phyloP scores from a whole-genome alignment of 2,113 vertebrate species.

The Callionymus lyra region DNA sequence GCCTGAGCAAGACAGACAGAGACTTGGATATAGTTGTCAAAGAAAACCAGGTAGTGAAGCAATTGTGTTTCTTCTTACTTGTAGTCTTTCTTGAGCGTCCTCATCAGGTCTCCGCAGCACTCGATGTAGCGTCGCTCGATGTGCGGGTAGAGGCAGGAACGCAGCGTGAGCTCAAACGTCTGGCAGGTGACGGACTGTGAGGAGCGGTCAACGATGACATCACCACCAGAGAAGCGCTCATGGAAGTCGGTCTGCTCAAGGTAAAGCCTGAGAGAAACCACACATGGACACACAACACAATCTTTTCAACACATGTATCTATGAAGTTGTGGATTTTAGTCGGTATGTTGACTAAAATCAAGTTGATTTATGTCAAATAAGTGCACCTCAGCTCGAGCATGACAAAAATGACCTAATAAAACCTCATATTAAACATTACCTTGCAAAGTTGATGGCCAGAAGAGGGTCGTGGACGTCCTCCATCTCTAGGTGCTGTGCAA shows the following conservation, averaged over 20 bases:
- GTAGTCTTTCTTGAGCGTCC: slow-evolving; percentile 90
- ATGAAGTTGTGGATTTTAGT: neutral
- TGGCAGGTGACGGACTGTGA: slow-evolving; percentile 94
- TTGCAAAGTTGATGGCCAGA: slow-evolving; percentile 91
- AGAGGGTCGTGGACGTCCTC: slow-evolving; percentile 84
- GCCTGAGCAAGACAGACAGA: slow-evolving; percentile 49
- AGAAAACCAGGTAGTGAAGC: neutral
- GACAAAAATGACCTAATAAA: neutral
- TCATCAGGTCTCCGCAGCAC: slow-evolving; percentile 95
- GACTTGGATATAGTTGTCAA: neutral
- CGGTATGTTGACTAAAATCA: too few species aligned
- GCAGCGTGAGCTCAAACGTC: slow-evolving; percentile 88
- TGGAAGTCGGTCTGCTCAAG: slow-evolving; percentile 92
- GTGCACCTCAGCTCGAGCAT: too few species aligned
- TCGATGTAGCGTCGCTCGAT: slow-evolving; percentile 88
- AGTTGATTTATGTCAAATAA: too few species aligned
- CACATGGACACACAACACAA: neutral
- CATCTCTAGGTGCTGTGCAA: slow-evolving; percentile 80
- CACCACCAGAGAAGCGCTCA: slow-evolving; percentile 80
- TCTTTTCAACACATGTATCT: too few species aligned
- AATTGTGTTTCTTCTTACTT: slow-evolving; percentile 59
- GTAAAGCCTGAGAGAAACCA: slow-evolving; percentile 72
- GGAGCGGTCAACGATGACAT: slow-evolving; percentile 84
- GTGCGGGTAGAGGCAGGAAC: slow-evolving; percentile 93
- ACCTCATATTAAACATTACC: slow-evolving; percentile 57